Evolutionary conservation across 2,888 invertebrate species (phyloP), one percentile per base, ranked within the genome.

Genomic region (Coecobrya sp.): DNA sequence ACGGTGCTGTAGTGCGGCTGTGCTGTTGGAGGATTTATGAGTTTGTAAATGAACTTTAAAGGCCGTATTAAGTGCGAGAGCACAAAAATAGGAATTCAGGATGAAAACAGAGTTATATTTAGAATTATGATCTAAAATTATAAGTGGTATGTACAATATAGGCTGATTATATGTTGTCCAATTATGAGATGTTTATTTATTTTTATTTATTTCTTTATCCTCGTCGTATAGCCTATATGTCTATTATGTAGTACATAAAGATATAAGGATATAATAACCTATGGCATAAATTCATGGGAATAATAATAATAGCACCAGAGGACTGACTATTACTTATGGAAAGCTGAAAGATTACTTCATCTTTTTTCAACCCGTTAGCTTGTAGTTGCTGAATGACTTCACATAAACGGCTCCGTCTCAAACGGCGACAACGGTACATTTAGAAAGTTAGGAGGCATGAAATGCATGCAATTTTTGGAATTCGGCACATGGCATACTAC

Each of bases 61-160:
- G 92, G 88, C 88, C 92, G 92, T 82, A 85, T 62, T 81, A 73
- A 8, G 59, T 52, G 82, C 88, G 81, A 45, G 22, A 45, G 22
- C 1, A 45, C 73, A 87, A 92, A 92, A 92, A 92, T 92, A 92
- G 87, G 42, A 55, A 76, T 49, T n/a, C 36, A 25, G 73, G 85
- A 89, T 92, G 89, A 88, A 92, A 88, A 92, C 84, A 81, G 30
- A 62, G 84, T 55, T 92, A 92, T 59, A 85, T 88, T 92, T 92
- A 92, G 92, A 88, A 73, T 10, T 13, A 49, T 76, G 79, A 89
- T 65, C 88, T 92, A 92, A 92, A 92, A 92, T 92, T 88, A 85
- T 52, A 22, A 42, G n/a, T 82, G 25, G 55, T 22, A 16, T 8
- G 13, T 81, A 1, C 49, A 13, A 49, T 10, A 49, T 13, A 19